Conservation (phyloP, 2,888 invertebrate species). For the Schizaphis graminum region DNA sequence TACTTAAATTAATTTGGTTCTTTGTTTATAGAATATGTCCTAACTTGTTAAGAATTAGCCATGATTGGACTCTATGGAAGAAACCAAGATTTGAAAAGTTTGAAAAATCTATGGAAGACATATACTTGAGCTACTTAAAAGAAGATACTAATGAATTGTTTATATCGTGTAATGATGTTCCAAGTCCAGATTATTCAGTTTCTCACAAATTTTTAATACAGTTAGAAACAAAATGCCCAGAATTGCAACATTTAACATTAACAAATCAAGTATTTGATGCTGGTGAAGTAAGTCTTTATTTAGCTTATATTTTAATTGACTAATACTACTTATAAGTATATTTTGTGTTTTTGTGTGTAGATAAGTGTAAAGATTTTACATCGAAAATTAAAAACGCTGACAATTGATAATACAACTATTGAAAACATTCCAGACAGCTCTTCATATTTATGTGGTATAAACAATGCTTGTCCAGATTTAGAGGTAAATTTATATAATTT, state of each 20-base stretch:
- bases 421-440: constrained; percentile 68
- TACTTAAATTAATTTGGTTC: not conserved
- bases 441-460: constrained; percentile 75
- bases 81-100: constrained; percentile 6
- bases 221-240: constrained; percentile 50
- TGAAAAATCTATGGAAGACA: constrained; percentile 48
- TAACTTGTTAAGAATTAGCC: constrained; percentile 36
- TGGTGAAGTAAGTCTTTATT: constrained; percentile 30
- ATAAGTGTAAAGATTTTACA: constrained; percentile 53
- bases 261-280: constrained; percentile 38
- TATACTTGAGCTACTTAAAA: constrained; percentile 48
- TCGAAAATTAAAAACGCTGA: constrained; percentile 34
- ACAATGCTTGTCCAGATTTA: constrained; percentile 73
- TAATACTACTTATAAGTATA: not conserved
- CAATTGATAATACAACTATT: constrained; percentile 37
- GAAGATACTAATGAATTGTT: not conserved
- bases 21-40: constrained; percentile 12
- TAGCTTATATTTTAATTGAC: not conserved
- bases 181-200: constrained; percentile 26
- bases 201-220: constrained; percentile 52
- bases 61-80: constrained; percentile 61
- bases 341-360: not conserved
- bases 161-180: constrained; percentile 19
- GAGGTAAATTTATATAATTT: constrained; percentile 72
- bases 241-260: constrained; percentile 19